Conservation (phyloP, 2,113 vertebrate species). For the Antigone vipio region DNA sequence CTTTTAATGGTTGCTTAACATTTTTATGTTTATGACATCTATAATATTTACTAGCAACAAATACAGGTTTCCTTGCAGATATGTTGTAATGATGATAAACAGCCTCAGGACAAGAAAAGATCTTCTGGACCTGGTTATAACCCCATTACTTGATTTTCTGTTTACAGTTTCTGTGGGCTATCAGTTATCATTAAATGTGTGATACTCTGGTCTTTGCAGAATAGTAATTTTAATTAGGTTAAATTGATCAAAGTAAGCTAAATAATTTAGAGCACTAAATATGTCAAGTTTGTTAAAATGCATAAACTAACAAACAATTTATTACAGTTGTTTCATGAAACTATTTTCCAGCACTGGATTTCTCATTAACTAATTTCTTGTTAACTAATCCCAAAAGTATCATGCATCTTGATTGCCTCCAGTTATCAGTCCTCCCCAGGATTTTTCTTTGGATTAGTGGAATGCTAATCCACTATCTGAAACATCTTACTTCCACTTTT, state of each 20-base stretch:
- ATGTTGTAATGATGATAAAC: background rate
- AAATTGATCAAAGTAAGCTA: conserved; percentile 11
- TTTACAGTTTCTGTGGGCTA: background rate
- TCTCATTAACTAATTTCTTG: background rate
- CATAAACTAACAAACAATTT: background rate
- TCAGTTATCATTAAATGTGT: background rate
- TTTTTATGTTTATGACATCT: background rate
- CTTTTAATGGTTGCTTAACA: background rate
- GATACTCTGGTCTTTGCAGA: background rate
- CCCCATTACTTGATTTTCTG: background rate
- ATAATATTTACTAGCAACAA: background rate
- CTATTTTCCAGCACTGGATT: background rate
- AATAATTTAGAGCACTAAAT: conserved; percentile 9
- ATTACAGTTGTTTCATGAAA: background rate
- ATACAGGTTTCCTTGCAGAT: background rate
- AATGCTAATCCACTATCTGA: background rate
- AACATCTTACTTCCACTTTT: background rate
- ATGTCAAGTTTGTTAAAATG: background rate
- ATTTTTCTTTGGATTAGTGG: background rate
- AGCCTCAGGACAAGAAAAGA: background rate
- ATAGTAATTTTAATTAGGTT: background rate
- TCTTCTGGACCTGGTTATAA: background rate
- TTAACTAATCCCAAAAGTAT: background rate
- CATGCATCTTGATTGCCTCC: background rate
- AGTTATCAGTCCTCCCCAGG: background rate